phyloP scores from a whole-genome alignment of 2,888 invertebrate species.

The Eupelmus urozonus region DNA sequence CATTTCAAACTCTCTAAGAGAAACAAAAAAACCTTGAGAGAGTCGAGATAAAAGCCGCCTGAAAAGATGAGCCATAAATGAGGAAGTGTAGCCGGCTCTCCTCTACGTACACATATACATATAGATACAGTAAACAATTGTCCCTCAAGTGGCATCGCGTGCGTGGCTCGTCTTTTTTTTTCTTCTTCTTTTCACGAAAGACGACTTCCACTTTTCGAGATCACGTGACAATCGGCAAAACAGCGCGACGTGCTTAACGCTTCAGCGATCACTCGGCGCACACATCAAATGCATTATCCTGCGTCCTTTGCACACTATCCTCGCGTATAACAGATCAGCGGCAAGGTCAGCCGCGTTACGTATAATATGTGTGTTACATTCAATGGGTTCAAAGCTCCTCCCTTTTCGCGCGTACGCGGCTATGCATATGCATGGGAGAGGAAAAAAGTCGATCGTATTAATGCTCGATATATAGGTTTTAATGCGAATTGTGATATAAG shows the following conservation, averaged over 20 bases:
- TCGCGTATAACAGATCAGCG: constrained; percentile 40
- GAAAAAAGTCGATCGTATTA: background rate
- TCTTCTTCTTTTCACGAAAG: background rate
- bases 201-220: constrained; percentile 4
- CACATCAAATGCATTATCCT: constrained; percentile 44
- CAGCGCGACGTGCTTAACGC: constrained; percentile 41
- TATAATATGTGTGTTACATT: background rate
- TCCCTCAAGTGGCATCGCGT: too few relatives aligned
- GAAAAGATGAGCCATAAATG: background rate
- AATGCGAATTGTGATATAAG: constrained; percentile 41
- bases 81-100: background rate
- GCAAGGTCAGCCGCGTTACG: constrained; percentile 40
- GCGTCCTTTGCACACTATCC: constrained; percentile 44
- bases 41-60: background rate
- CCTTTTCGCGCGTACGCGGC: background rate
- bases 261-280: constrained; percentile 20
- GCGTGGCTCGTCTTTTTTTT: background rate
- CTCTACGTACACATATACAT: background rate
- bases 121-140: background rate
- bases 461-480: constrained; percentile 21
- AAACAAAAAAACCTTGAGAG: too few relatives aligned
- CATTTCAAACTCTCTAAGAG: too few relatives aligned
- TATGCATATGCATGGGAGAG: background rate
- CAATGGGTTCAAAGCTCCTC: constrained; percentile 22
- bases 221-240: background rate